Percentiles rank a stretch among this genome's conserved stretches.
phyloP scores from a whole-genome alignment of 1,140 invertebrate species.

The Lepidurus couesii region DNA sequence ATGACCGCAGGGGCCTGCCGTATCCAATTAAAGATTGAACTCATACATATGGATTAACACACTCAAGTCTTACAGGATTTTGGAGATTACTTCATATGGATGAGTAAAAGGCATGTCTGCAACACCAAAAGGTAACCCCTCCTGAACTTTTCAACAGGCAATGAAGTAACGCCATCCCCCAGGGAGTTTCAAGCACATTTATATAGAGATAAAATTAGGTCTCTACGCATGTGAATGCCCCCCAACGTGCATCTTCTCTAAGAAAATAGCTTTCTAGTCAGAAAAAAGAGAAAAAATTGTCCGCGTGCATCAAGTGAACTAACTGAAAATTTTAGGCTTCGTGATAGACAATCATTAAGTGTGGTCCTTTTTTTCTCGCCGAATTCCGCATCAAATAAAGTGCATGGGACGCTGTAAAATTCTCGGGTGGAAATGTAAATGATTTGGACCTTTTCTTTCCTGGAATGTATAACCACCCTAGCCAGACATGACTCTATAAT shows the following conservation, averaged over 20 bases:
- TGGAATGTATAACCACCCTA: too few species aligned
- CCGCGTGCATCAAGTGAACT: background rate
- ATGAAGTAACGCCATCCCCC: slow-evolving; percentile 1
- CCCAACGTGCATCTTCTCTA: background rate
- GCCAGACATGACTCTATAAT: too few species aligned
- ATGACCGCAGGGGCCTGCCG: background rate
- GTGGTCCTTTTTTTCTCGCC: background rate
- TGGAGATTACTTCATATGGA: background rate
- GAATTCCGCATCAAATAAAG: too few species aligned
- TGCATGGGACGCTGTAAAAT: too few species aligned
- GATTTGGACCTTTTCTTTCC: too few species aligned
- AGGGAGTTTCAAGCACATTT: slow-evolving; percentile 10
- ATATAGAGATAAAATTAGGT: background rate
- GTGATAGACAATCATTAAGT: background rate
- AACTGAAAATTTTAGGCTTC: background rate
- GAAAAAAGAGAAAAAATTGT: too few species aligned
- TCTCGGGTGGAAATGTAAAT: too few species aligned
- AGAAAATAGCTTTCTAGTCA: background rate
- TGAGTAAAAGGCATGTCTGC: background rate
- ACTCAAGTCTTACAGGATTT: background rate
- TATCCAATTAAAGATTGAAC: background rate
- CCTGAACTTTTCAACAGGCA: background rate
- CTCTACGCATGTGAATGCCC: background rate
- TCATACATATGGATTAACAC: background rate
- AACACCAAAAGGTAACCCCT: background rate